Evolutionary conservation across 2,113 vertebrate genomes (phyloP).

Genomic region (Actenoides hombroni): DNA sequence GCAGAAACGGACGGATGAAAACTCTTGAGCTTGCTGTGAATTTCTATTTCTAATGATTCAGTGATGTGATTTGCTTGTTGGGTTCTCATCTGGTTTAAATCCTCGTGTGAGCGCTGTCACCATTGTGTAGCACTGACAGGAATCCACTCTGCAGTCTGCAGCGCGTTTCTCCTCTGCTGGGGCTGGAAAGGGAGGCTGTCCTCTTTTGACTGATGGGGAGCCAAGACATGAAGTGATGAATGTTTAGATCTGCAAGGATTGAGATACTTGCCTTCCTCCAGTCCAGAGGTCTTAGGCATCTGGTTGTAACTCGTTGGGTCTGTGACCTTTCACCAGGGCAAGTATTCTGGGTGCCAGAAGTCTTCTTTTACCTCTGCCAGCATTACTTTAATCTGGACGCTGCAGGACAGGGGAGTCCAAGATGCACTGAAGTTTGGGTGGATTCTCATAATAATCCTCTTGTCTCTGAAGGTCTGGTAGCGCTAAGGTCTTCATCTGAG

Average conservation of each 20-base stretch:
- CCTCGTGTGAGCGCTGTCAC: fast-evolving
- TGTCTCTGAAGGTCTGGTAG: not conserved
- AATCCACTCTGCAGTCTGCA: not conserved
- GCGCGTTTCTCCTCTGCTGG: not conserved
- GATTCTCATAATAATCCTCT: not conserved
- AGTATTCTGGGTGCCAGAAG: not conserved
- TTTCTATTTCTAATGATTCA: not conserved
- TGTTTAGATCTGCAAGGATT: not conserved
- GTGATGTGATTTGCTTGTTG: not conserved
- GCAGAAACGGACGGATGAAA: not conserved
- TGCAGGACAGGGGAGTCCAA: not conserved
- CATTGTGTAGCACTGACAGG: not conserved
- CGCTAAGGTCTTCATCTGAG: not conserved
- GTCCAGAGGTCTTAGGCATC: not conserved
- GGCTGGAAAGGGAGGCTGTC: not conserved
- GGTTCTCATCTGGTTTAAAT: conserved; percentile 12
- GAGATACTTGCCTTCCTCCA: not conserved
- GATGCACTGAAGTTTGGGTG: not conserved
- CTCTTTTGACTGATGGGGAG: not conserved
- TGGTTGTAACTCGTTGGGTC: not conserved
- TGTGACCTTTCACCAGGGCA: not conserved
- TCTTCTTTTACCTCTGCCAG: not conserved
- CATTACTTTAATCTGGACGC: not conserved
- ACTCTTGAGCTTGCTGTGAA: not conserved
- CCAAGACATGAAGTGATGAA: not conserved